Evolutionary conservation across 2,888 invertebrate genomes (phyloP), one percentile per base, ranked within the genome.

Genomic region (Brenthis daphne): DNA sequence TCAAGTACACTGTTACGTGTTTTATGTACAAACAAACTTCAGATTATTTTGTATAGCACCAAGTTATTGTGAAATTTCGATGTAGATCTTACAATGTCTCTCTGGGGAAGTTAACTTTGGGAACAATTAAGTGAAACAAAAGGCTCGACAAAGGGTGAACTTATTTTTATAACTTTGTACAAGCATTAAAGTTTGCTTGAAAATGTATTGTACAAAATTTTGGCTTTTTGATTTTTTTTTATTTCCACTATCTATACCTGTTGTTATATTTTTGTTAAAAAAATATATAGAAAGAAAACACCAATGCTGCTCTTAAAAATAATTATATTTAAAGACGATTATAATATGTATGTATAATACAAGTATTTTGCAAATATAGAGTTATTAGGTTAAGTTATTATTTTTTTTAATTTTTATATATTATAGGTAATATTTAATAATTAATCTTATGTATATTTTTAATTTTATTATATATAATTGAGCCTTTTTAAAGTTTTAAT

Each of bases 41-140:
- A 24, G 29, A 54, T 33, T 57, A 57, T 57, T 37, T 57, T 57
- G 37, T 33, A 13, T 57, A 29, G 14, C 16, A 37, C 54, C 12
- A 54, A 24, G 24, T 54, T 54, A 24, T 54, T 54, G 16, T 24
- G 6, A 37, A 37, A 60, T 60, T n/a, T n/a, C 48, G 29, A 60
- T n/a, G 48, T 60, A 60, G 48, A 33, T 60, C 60, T 60, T 33
- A 50, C 50, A 60, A 60, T 60, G 33, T 29, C 60, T 29, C 29
- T 29, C 50, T 5, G 60, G 11, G 60, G 60, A 43, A 37, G 1
- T 37, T 37, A 37, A 60, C 50, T 60, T 3, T 2, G 29, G 11
- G 60, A 60, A 50, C 33, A 60, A 60, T 60, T 60, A 60, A 60
- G 13, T 29, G n/a, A 50, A 48, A 60, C 50, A 50, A 48, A 33